Evolutionary conservation across 1,140 invertebrate genomes (phyloP), one percentile per base, ranked within the genome.

Genomic region (Leguminivora glycinivorella): DNA sequence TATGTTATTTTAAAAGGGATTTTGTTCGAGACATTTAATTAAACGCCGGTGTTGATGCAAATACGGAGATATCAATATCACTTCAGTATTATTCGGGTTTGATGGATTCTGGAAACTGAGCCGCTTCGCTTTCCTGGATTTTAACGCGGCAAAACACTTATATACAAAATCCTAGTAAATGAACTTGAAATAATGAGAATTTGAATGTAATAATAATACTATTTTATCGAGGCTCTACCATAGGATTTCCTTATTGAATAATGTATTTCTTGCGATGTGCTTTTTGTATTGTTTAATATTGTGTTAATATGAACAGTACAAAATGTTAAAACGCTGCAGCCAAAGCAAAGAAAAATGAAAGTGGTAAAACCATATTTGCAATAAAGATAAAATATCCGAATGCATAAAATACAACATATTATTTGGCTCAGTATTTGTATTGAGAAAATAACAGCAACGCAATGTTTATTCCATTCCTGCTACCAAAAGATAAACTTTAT

Each of bases 21-120:
- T 43, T 68, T 63, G 25, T 63, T 63, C 6, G 58, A 63, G 58
- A 63, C 58, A 31, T 34, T 14, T 17, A 31, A 63, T 29, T 63
- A 63, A 63, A 31, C 47, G 47, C 19, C 14, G 2, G 19, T 22
- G 19, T 19, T 10, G 47, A 22, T 6, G 19, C 47, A 52, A 22
- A 52, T 52, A 22, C 19, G 6, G 10, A 22, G 19, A 22, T 22
- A 22, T 22, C 43, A n/a, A 22, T 22, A 22, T 22, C 43, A n/a
- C n/a, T 47, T 17, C 43, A 17, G 43, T 52, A 22, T 9, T 22
- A 52, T 52, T 52, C 7, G 2, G 17, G 7, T 7, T 52, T 52
- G 14, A 52, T 22, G 19, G 19, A 22, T 9, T 22, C 43, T 6
- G 43, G 17, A n/a, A 17, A 43, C 6, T 2, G 12, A 43, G 5